phyloP scores from a whole-genome alignment of 2,797 vertebrate genomes.

The Ficedula albicollis region DNA sequence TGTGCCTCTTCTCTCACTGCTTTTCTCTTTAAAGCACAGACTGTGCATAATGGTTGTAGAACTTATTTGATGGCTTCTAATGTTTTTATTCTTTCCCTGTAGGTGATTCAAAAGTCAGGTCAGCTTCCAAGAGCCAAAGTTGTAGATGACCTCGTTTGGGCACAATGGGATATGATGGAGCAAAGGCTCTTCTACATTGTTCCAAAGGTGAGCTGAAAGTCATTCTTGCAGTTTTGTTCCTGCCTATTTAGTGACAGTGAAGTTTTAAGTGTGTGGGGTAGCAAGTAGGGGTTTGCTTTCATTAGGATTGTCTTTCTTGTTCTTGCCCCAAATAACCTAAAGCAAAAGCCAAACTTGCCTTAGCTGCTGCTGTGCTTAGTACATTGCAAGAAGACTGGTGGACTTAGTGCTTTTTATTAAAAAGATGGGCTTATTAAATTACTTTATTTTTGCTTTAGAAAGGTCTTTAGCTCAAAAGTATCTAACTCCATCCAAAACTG shows the following conservation, averaged over 20 bases:
- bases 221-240: neutral
- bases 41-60: neutral
- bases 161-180: constrained; percentile 90
- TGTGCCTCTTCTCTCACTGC: neutral
- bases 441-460: neutral
- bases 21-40: neutral
- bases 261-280: neutral
- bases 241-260: neutral
- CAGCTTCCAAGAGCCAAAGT: constrained; percentile 84
- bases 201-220: constrained; percentile 75
- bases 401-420: neutral
- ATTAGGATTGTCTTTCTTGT: neutral
- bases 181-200: constrained; percentile 91
- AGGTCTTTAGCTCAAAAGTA: neutral
- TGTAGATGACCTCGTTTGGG: constrained; percentile 90
- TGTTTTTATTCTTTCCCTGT: constrained; percentile 6
- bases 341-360: neutral
- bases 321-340: neutral
- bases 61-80: neutral
- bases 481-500: neutral
- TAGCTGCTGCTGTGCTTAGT: neutral
- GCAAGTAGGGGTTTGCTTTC: neutral
- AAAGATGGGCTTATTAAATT: neutral
- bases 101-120: constrained; percentile 87
- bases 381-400: neutral